Conservation (phyloP, 2,888 invertebrate species). For the Tillus elongatus region DNA sequence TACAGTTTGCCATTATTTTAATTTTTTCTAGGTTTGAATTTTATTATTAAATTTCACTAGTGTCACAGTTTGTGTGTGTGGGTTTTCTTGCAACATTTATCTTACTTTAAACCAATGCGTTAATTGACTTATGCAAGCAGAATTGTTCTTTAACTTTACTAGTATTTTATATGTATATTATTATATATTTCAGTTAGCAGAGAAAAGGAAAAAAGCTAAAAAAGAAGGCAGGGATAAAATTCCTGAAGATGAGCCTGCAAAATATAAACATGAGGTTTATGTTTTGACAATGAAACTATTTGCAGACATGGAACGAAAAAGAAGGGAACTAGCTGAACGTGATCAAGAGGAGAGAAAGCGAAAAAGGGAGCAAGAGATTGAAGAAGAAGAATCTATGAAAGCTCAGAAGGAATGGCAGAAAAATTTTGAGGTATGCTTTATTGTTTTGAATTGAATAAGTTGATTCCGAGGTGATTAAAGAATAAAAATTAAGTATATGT, state of each 20-base stretch:
- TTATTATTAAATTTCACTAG: no score
- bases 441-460: no score
- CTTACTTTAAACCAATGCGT: no score
- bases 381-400: slow-evolving; percentile 82
- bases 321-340: slow-evolving; percentile 76
- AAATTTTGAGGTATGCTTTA: slow-evolving; percentile 81
- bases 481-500: no score
- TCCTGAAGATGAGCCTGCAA: slow-evolving; percentile 78
- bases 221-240: slow-evolving; percentile 82
- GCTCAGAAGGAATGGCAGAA: slow-evolving; percentile 95
- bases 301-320: slow-evolving; percentile 92
- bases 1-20: no score
- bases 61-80: no score
- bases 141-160: no score
- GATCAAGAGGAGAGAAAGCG: slow-evolving; percentile 91
- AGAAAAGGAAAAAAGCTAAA: slow-evolving; percentile 88
- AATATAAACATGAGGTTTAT: slow-evolving; percentile 87
- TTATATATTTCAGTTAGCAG: slow-evolving; percentile 59
- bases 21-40: no score
- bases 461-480: no score
- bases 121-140: no score
- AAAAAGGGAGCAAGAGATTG: slow-evolving; percentile 87
- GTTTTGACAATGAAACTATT: slow-evolving; percentile 96
- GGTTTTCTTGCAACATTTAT: no score
- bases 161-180: background rate